Conservation (phyloP, 2,113 vertebrate genomes). For the Stercorarius parasiticus region DNA sequence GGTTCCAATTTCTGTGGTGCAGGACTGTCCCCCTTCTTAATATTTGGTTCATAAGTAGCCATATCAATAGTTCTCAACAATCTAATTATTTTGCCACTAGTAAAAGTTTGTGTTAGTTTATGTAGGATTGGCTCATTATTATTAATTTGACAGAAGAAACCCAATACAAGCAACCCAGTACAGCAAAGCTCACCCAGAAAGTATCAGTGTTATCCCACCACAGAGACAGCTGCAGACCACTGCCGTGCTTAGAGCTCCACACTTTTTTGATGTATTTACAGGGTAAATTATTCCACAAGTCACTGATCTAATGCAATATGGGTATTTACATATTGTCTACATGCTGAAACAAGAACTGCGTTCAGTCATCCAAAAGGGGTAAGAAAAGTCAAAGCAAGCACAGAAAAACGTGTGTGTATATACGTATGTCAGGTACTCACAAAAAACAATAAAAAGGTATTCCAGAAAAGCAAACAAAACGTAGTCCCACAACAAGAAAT, state of each 20-base stretch:
- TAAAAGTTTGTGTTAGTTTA: not conserved
- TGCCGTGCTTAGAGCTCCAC: not conserved
- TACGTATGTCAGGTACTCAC: not conserved
- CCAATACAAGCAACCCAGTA: not conserved
- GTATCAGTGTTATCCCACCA: not conserved
- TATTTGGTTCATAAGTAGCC: not conserved
- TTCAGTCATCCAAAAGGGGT: slow-evolving; percentile 42
- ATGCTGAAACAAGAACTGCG: not conserved
- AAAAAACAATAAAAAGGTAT: not conserved
- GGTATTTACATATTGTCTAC: slow-evolving; percentile 2
- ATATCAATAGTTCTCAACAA: not conserved
- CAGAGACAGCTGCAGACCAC: not conserved
- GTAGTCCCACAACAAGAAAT: not conserved
- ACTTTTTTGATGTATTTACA: not conserved
- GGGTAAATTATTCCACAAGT: not conserved
- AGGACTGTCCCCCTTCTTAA: not conserved
- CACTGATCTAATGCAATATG: not conserved
- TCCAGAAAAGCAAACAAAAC: not conserved
- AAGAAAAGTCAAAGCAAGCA: slow-evolving; percentile 30
- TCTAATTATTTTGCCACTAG: not conserved
- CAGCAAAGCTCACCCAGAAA: not conserved
- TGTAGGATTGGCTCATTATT: not conserved
- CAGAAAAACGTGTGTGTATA: not conserved
- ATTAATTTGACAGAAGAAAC: not conserved
- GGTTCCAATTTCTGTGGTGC: not conserved